These are phyloP conservation scores for Eutolmus rufibarbis DNA, from an alignment of 2,888 invertebrate species.

Conservation along the genomic window DNA sequence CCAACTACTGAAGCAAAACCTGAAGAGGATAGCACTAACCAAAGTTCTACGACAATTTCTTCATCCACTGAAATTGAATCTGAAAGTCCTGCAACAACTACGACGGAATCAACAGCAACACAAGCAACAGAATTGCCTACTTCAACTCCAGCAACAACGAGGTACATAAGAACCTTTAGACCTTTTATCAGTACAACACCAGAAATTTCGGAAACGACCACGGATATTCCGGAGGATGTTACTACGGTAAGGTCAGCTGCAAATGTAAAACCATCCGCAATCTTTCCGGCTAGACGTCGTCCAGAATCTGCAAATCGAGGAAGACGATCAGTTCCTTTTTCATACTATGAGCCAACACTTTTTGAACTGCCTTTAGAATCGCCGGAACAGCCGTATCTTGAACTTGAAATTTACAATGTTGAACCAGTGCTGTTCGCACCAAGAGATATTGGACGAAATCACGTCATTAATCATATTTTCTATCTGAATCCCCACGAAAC, in stretches of 20 bases:
- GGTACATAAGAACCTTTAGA: constrained; percentile 25
- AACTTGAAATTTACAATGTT: constrained; percentile 45
- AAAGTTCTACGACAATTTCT: not conserved
- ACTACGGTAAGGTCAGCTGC: not conserved
- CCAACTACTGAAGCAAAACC: constrained; percentile 32
- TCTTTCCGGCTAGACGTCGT: constrained; percentile 26
- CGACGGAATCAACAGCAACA: constrained; percentile 48
- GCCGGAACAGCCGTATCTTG: constrained; percentile 44
- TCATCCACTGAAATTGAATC: constrained; percentile 51
- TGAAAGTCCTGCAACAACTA: not conserved
- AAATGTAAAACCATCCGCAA: not conserved
- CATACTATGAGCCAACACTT: not conserved
- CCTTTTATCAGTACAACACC: constrained; percentile 40
- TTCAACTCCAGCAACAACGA: constrained; percentile 23
- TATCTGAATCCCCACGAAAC: constrained; percentile 63
- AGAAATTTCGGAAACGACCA: not conserved
- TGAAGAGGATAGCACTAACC: constrained; percentile 28
- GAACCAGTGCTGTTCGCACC: constrained; percentile 37
- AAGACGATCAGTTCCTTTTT: not conserved
- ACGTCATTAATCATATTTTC: constrained; percentile 60
- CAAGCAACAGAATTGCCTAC: constrained; percentile 49
- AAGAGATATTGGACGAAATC: constrained; percentile 51
- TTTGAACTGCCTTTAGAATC: constrained; percentile 36
- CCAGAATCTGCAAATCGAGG: not conserved
- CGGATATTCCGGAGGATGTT: not conserved